Conservation (phyloP, 1,140 invertebrate species). For the Drosophila sp. region DNA sequence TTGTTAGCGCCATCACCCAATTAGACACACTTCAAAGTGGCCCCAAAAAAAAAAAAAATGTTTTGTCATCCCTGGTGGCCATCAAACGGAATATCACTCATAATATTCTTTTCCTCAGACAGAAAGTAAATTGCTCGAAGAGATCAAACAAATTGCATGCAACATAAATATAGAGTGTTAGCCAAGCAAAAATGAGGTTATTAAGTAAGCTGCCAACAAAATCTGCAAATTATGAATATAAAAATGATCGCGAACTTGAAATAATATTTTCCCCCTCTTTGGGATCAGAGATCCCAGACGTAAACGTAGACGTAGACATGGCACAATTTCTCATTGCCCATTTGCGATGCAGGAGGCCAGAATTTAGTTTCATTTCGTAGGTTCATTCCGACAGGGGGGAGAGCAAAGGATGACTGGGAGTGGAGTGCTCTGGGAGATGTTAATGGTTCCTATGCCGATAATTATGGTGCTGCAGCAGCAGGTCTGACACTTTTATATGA, state of each 20-base stretch:
- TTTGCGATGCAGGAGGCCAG: constrained; percentile 69
- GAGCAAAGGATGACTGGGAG: background rate
- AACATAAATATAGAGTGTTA: constrained; percentile 70
- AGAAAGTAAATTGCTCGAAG: constrained; percentile 66
- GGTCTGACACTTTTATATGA: constrained; percentile 70
- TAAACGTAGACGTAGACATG: constrained; percentile 36
- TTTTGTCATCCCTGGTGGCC: constrained; percentile 31
- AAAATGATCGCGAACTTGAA: constrained; percentile 69
- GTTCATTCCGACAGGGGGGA: constrained; percentile 22
- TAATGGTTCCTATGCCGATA: constrained; percentile 46
- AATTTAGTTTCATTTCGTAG: background rate
- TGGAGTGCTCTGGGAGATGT: constrained; percentile 23
- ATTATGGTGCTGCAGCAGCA: constrained; percentile 8
- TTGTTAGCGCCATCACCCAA: constrained; percentile 52
- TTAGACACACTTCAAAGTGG: constrained; percentile 71
- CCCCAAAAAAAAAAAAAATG: constrained; percentile 1
- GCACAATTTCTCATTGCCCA: constrained; percentile 73
- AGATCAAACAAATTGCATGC: constrained; percentile 82
- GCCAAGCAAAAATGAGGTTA: constrained; percentile 53
- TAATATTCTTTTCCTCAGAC: constrained; percentile 55
- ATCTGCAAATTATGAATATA: constrained; percentile 56
- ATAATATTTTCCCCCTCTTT: constrained; percentile 4
- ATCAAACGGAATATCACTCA: constrained; percentile 51
- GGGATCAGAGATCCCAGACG: background rate
- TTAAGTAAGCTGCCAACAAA: constrained; percentile 56